Evolutionary conservation across 2,113 vertebrate species (phyloP).

Genomic region (Hypomesus transpacificus): DNA sequence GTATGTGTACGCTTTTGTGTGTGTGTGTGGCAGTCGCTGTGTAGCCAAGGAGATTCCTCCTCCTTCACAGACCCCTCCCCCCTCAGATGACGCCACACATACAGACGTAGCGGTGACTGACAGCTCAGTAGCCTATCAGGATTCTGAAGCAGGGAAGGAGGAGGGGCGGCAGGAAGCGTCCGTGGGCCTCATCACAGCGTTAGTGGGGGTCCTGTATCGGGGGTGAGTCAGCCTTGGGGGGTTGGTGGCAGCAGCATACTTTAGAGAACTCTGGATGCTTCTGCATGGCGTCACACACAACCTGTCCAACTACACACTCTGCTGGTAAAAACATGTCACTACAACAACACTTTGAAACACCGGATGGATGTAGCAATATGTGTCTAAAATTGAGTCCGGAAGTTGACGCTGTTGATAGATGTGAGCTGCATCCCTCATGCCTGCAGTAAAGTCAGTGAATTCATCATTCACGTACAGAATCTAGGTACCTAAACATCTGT

Average conservation of each 20-base stretch:
- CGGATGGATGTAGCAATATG: no score
- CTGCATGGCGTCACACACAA: constrained; percentile 16
- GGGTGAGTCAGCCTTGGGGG: constrained; percentile 47
- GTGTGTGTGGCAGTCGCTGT: neutral
- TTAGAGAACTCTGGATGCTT: neutral
- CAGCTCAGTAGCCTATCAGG: neutral
- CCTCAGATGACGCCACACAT: no score
- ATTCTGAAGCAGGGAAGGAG: constrained; percentile 10
- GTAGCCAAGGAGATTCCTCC: no score
- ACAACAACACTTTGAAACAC: no score
- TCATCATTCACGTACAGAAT: neutral
- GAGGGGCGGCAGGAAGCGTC: constrained; percentile 19
- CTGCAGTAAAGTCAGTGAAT: constrained; percentile 18
- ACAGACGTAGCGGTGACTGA: neutral
- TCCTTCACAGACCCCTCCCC: no score
- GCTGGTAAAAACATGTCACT: no score
- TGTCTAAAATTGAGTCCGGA: no score
- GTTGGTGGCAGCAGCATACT: no score
- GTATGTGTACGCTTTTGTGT: neutral
- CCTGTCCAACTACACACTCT: no score
- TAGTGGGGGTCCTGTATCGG: constrained; percentile 45
- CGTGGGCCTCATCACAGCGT: constrained; percentile 33
- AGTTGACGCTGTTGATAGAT: constrained; percentile 2
- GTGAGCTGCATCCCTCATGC: constrained; percentile 1
- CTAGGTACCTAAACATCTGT: constrained; percentile 11